Percentiles rank a stretch among this genome's conserved stretches.
These are phyloP conservation scores for Condylostylus longicornis DNA, from an alignment of 1,140 invertebrate genomes.

Conservation along the genomic window DNA sequence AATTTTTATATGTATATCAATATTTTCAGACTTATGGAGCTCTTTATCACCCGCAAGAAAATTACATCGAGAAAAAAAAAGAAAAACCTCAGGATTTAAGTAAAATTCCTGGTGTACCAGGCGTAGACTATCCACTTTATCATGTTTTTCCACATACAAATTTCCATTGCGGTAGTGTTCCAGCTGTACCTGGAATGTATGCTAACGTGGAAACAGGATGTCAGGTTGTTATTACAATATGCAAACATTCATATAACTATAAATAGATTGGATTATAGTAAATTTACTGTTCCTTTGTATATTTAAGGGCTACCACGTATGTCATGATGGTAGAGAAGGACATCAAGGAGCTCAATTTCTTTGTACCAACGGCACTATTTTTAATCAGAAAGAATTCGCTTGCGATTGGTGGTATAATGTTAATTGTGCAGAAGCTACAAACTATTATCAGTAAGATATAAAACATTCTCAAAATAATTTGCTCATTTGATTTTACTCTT, in stretches of 20 bases:
- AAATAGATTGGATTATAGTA: constrained; percentile 3
- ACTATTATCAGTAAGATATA: constrained; percentile 21
- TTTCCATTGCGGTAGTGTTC: constrained; percentile 61
- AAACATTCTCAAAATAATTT: constrained; percentile 1
- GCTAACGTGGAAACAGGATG: constrained; percentile 74
- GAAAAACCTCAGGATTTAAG: constrained; percentile 57
- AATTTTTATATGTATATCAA: no score
- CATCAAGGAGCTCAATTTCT: constrained; percentile 66
- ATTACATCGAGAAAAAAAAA: constrained; percentile 15
- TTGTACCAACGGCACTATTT: constrained; percentile 77
- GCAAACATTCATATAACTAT: no score
- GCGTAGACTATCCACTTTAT: constrained; percentile 63
- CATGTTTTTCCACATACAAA: constrained; percentile 58
- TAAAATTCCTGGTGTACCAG: constrained; percentile 56
- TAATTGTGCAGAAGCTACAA: constrained; percentile 52
- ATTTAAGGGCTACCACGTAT: constrained; percentile 61
- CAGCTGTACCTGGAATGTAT: constrained; percentile 66
- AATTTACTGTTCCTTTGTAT: constrained; percentile 11
- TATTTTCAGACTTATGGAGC: constrained; percentile 22
- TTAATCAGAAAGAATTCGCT: constrained; percentile 72
- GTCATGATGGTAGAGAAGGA: constrained; percentile 66
- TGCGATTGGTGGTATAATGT: constrained; percentile 93
- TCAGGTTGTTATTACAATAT: constrained; percentile 42
- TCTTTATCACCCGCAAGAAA: constrained; percentile 20
- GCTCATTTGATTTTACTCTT: constrained; percentile 12